These are phyloP conservation scores for Panopea generosa DNA, from an alignment of 2,888 invertebrate genomes.

Conservation along the genomic window DNA sequence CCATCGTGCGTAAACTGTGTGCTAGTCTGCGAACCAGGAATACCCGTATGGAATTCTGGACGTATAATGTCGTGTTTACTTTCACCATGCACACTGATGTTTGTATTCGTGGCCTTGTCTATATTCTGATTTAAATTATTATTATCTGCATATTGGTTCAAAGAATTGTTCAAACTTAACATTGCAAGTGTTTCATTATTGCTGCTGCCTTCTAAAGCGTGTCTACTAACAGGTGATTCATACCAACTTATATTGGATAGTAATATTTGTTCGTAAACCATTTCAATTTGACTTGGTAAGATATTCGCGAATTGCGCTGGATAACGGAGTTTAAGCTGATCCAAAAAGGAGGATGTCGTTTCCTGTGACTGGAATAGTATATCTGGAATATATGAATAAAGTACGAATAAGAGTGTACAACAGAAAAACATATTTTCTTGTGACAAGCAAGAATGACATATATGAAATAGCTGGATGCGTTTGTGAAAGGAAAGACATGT, in stretches of 20 bases:
- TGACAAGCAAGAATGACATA: no score
- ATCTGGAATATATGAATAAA: conserved; percentile 61
- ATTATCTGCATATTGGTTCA: not conserved
- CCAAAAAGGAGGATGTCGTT: conserved; percentile 57
- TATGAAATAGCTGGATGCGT: no score
- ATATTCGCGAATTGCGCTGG: conserved; percentile 59
- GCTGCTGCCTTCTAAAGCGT: no score
- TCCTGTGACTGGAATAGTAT: conserved; percentile 65
- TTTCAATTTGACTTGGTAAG: conserved; percentile 43
- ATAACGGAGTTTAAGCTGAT: conserved; percentile 58
- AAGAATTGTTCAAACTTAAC: not conserved
- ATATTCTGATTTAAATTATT: not conserved
- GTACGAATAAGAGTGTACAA: no score
- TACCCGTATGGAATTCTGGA: not conserved
- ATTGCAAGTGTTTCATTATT: no score
- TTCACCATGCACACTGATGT: not conserved
- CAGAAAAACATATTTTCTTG: no score
- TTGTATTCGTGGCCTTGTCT: not conserved
- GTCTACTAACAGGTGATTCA: not conserved
- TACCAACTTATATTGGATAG: conserved; percentile 62
- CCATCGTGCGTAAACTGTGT: not conserved
- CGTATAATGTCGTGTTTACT: not conserved
- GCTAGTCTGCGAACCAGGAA: not conserved
- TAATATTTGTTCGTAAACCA: conserved; percentile 64
- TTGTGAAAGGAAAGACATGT: no score